These are phyloP conservation scores for Micoletzkya japonica DNA, from an alignment of 2,888 invertebrate species.

Conservation along the genomic window DNA sequence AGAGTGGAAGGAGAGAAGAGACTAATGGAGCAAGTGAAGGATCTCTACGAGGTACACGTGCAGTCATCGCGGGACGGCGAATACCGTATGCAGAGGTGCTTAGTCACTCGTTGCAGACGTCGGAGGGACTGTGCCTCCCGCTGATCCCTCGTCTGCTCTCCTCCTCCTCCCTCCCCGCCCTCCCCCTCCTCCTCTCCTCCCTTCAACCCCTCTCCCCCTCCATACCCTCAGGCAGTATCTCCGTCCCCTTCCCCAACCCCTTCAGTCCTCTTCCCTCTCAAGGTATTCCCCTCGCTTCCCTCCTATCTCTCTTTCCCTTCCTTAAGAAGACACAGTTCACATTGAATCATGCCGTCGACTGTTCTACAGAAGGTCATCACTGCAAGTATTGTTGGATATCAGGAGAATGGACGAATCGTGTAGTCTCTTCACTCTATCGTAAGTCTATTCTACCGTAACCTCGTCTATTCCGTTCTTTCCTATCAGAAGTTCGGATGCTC, in stretches of 20 bases:
- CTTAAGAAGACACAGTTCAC: not conserved
- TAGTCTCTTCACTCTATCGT: conserved; percentile 12
- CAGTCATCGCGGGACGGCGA: no score
- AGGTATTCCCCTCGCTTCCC: not conserved
- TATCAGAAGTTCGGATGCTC: not conserved
- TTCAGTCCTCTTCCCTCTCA: conserved; percentile 1
- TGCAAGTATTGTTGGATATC: no score
- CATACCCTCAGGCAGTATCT: not conserved
- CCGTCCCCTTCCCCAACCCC: not conserved
- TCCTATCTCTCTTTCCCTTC: not conserved
- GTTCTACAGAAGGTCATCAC: not conserved
- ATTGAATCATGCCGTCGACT: conserved; percentile 15
- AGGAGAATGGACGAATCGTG: not conserved
- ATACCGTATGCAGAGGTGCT: no score
- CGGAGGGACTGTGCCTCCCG: no score
- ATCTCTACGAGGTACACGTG: no score
- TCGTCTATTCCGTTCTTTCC: not conserved
- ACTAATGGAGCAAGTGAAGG: not conserved
- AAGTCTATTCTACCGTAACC: not conserved
- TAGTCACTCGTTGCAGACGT: no score
- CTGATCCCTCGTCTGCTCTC: no score
- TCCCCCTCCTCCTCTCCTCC: not conserved
- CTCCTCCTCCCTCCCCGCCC: not conserved
- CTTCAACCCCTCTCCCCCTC: conserved; percentile 1
- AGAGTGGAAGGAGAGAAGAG: no score